Evolutionary conservation across 1,140 invertebrate genomes (phyloP).

Genomic region (Cylas formicarius): DNA sequence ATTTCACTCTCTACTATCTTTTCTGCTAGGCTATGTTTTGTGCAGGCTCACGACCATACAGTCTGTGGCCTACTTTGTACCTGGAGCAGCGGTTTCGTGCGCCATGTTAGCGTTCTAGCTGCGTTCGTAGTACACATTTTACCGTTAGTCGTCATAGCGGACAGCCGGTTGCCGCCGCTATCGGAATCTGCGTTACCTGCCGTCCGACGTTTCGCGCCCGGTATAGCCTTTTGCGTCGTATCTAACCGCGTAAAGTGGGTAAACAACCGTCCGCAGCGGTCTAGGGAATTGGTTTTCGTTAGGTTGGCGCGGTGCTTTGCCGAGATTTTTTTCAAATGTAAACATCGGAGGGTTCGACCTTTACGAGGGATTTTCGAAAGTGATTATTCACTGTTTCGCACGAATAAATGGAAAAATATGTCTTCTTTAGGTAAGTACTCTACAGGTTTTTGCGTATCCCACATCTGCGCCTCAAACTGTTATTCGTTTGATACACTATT

Average conservation of each 20-base stretch:
- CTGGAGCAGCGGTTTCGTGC: slow-evolving; percentile 27
- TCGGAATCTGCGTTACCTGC: slow-evolving; percentile 16
- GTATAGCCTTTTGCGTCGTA: no score
- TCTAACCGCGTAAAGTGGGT: slow-evolving; percentile 3
- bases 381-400: no score
- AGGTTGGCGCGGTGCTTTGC: slow-evolving; percentile 5
- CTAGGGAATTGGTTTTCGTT: slow-evolving; percentile 9
- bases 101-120: slow-evolving; percentile 27
- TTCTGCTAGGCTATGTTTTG: slow-evolving; percentile 20
- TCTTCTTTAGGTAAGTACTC: slow-evolving; percentile 21
- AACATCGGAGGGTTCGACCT: slow-evolving; percentile 3
- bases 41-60: slow-evolving; percentile 25
- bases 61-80: slow-evolving; percentile 42
- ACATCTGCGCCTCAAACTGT: no score
- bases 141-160: slow-evolving; percentile 37
- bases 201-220: slow-evolving; percentile 5
- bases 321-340: slow-evolving; percentile 3
- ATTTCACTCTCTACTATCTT: slow-evolving; percentile 20
- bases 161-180: not conserved
- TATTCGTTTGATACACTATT: no score
- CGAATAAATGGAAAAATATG: slow-evolving; percentile 22
- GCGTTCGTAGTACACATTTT: slow-evolving; percentile 41
- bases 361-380: slow-evolving; percentile 6
- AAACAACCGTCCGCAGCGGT: slow-evolving; percentile 9
- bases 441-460: not conserved